Percentiles rank a stretch among this genome's conserved stretches.
Evolutionary conservation across 2,113 vertebrate genomes (phyloP).

Genomic region (Oceanites oceanicus): DNA sequence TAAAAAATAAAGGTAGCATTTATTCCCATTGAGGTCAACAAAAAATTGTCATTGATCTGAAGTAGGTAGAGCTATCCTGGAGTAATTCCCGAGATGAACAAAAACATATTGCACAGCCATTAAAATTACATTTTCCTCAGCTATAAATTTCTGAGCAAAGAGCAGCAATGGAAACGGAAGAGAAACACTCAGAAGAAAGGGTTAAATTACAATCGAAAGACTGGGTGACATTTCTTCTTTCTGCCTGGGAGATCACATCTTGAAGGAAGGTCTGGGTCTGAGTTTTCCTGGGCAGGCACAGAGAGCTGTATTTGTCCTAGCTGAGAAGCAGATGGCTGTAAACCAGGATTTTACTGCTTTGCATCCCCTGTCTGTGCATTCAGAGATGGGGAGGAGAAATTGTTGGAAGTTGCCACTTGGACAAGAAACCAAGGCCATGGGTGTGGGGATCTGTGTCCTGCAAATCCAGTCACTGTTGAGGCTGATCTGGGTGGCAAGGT

Average conservation of each 20-base stretch:
- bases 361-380: not conserved
- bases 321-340: not conserved
- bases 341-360: not conserved
- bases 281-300: not conserved
- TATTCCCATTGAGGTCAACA: not conserved
- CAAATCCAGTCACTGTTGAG: not conserved
- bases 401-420: not conserved
- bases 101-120: not conserved
- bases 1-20: not conserved
- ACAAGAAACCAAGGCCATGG: not conserved
- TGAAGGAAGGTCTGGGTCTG: not conserved
- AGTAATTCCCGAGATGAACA: not conserved
- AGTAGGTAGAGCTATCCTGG: not conserved
- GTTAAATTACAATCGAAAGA: not conserved
- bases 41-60: not conserved
- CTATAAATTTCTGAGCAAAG: not conserved
- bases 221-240: not conserved
- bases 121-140: not conserved
- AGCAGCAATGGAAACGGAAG: not conserved
- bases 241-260: not conserved
- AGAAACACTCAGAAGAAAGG: not conserved
- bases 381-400: not conserved
- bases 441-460: not conserved
- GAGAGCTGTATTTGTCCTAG: not conserved
- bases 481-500: not conserved